phyloP scores from a whole-genome alignment of 2,113 vertebrate species.

The Astur gentilis region DNA sequence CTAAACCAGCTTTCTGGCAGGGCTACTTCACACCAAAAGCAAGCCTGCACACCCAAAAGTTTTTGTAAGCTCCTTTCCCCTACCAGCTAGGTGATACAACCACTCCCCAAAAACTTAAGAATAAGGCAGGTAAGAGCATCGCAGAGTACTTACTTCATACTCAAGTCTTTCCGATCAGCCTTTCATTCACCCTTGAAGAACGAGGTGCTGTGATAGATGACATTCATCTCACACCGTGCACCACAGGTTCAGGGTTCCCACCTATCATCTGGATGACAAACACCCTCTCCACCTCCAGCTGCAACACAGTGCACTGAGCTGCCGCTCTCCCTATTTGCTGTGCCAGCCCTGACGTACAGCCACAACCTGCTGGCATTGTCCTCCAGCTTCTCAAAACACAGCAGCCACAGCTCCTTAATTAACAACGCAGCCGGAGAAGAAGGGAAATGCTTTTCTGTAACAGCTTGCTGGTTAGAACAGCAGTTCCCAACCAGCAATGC shows the following conservation, averaged over 20 bases:
- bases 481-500: background rate
- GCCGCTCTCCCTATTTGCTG: background rate
- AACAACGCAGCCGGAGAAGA: background rate
- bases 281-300: background rate
- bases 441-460: background rate
- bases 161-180: background rate
- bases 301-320: fast-evolving
- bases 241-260: background rate
- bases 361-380: background rate
- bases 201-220: background rate
- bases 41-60: background rate
- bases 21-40: background rate
- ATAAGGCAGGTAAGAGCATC: background rate
- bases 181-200: background rate
- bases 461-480: background rate
- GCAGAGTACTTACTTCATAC: background rate
- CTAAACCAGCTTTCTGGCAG: background rate
- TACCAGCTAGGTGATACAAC: background rate
- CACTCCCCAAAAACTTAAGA: background rate
- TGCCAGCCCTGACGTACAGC: background rate
- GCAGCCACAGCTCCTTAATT: background rate
- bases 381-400: background rate
- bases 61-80: background rate
- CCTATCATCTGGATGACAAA: background rate
- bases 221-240: fast-evolving